Evolutionary conservation across 2,797 vertebrate genomes (phyloP).

Genomic region (Nasua narica): DNA sequence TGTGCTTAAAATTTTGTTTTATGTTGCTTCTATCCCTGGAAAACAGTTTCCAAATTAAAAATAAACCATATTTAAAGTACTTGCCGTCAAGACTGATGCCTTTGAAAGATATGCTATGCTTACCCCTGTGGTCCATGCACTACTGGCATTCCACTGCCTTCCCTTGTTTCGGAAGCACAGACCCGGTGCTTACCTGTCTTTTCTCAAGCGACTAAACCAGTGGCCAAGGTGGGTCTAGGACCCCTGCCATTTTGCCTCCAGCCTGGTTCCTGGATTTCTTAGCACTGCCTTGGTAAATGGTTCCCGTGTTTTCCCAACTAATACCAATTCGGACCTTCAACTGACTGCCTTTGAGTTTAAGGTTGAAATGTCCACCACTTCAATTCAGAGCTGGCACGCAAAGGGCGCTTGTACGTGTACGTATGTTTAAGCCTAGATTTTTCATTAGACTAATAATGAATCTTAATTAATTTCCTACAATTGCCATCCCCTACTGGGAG

Average conservation of each 20-base stretch:
- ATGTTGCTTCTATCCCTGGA: not conserved
- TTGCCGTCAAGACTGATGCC: not conserved
- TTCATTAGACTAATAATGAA: conserved; percentile 14
- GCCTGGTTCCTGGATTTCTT: conserved; percentile 14
- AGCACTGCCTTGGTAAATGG: not conserved
- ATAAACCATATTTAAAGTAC: not conserved
- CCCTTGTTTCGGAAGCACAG: not conserved
- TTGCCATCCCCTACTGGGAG: not conserved
- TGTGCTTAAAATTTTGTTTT: not conserved
- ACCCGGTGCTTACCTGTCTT: not conserved
- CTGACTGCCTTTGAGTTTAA: not conserved
- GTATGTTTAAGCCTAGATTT: conserved; percentile 5
- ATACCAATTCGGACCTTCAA: not conserved
- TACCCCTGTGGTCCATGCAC: not conserved
- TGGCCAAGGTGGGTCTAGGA: not conserved
- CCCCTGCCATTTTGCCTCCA: not conserved
- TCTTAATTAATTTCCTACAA: conserved; percentile 38
- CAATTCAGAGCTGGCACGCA: not conserved
- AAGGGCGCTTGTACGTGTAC: not conserved
- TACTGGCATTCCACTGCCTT: not conserved
- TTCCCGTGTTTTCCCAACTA: conserved; percentile 26
- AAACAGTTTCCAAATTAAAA: conserved; percentile 30
- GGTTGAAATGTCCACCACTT: not conserved
- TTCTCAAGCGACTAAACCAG: not conserved
- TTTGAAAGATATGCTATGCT: not conserved